A percentile compares a stretch with the other conserved stretches of the same genome.
Evolutionary conservation across 64 coral and sea anemone genomes (phyloP).

Genomic region (Porites australiensis): DNA sequence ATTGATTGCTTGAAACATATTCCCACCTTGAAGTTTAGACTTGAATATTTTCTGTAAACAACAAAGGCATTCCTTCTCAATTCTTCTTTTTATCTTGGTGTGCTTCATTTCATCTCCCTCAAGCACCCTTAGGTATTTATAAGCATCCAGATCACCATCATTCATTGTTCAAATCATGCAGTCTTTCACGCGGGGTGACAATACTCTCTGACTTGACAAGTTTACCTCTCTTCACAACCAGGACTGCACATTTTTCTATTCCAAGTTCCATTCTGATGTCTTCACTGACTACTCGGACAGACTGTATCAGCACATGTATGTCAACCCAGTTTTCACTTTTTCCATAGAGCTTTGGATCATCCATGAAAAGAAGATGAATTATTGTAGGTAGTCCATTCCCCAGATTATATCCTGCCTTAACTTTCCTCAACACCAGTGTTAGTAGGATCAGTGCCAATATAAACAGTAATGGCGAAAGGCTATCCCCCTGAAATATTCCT

Average conservation of each 20-base stretch:
- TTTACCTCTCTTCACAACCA: background rate
- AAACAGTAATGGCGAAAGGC: too few relatives aligned
- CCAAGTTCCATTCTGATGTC: conserved; percentile 65
- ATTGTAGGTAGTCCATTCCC: too few relatives aligned
- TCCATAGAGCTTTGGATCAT: background rate
- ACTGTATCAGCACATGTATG: too few relatives aligned
- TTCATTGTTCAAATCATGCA: background rate
- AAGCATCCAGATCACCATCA: background rate
- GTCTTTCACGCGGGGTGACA: background rate
- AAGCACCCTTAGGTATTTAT: conserved; percentile 31
- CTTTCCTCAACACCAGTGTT: too few relatives aligned
- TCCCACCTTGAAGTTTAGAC: conserved; percentile 14
- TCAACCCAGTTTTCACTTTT: too few relatives aligned
- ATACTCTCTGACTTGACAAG: background rate
- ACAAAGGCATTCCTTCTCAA: conserved; percentile 22
- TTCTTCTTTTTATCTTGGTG: conserved; percentile 10
- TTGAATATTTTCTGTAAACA: conserved; percentile 21
- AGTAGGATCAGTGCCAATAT: too few relatives aligned
- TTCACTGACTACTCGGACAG: conserved; percentile 23
- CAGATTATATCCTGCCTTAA: too few relatives aligned
- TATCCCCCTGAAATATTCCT: too few relatives aligned
- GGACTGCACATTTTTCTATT: background rate
- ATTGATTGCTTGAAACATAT: conserved; percentile 6
- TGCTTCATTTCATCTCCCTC: conserved; percentile 27
- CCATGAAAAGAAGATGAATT: too few relatives aligned